A percentile compares a stretch with the other conserved stretches of the same genome.
Evolutionary conservation across 2,113 vertebrate species (phyloP).

Genomic region (Dicentrarchus labrax): DNA sequence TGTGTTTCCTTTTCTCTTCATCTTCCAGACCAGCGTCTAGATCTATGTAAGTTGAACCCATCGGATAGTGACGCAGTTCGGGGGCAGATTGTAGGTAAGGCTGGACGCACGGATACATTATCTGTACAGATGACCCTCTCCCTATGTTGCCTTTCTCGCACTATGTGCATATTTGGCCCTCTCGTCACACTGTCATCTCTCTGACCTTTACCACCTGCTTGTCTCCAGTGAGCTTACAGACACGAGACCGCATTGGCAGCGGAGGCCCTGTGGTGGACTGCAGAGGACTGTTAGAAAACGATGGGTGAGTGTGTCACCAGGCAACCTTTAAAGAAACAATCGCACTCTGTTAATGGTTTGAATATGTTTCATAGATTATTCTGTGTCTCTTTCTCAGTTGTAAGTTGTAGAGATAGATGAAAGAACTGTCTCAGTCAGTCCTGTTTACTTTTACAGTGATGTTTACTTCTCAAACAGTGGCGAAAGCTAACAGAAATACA

Average conservation of each 20-base stretch:
- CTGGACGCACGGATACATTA: neutral
- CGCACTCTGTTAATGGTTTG: neutral
- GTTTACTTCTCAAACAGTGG: neutral
- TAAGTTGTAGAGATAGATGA: too few relatives aligned
- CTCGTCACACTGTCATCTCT: neutral
- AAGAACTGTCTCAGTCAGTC: neutral
- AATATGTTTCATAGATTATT: neutral
- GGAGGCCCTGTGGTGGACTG: constrained; percentile 98
- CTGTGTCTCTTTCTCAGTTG: neutral
- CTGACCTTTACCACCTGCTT: constrained; percentile 37
- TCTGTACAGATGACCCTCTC: neutral
- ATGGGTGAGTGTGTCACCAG: constrained; percentile 89
- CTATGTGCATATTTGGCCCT: neutral
- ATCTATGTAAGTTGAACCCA: constrained; percentile 98
- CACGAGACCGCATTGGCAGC: constrained; percentile 94
- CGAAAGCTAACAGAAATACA: neutral
- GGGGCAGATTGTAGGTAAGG: constrained; percentile 98
- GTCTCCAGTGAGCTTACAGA: constrained; percentile 95
- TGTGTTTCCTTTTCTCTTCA: constrained; percentile 40
- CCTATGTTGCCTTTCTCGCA: neutral
- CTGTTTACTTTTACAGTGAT: too few relatives aligned
- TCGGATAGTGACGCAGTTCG: constrained; percentile 97
- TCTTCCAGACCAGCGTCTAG: constrained; percentile 95
- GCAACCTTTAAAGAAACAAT: neutral
- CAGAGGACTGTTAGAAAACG: constrained; percentile 95